Base-by-base conservation (phyloP, 1,140 invertebrate species). In the Aleiodes sp. region DNA sequence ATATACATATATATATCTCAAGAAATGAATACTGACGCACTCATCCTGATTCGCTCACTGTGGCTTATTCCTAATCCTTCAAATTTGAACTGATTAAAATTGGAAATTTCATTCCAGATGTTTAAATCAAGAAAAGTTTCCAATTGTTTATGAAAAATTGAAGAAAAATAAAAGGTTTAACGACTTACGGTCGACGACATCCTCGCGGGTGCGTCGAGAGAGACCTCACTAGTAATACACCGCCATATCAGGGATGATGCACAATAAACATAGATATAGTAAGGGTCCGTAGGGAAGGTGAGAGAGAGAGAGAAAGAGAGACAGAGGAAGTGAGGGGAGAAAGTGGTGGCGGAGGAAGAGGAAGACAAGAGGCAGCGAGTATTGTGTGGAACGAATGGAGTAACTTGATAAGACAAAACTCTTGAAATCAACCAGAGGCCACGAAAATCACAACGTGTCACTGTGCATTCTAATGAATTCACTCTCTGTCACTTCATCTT, bases 181-280 rank as follows among this genome's bases (percentile, higher is more conserved):
- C 62, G 59, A 69, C 69, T 70, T 70, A 70, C 69, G 64, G 69
- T 70, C 69, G 64, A 62, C 69, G 64, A 70, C 69, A 71, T 71
- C 65, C 46, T 63, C 65, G 65, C 33, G 56, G 29, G 66, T n/a
- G 52, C 66, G 67, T 69, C 67, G 66, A 33, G 68, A 33, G 68
- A 65, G 65, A 72, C 35, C 66, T 72, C 60, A 72, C 24, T 46
- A 16, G 61, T 43, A 37, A 68, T 65, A 72, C 62, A 72, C 57
- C 66, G 61, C 60, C 35, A 68, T 65, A 65, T 63, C 43, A 29
- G 29, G 41, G 43, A 41, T 63, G 26, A 72, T 72, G 61, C 59
- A 72, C 70, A 68, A 72, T 61, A 72, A n/a, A 72, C 70, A 68
- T 56, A 59, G 24, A 29, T 31, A 59, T 59, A 59, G 28, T 33